Evolutionary conservation across 2,888 invertebrate genomes (phyloP).

Genomic region (Sminthurinus aureus): DNA sequence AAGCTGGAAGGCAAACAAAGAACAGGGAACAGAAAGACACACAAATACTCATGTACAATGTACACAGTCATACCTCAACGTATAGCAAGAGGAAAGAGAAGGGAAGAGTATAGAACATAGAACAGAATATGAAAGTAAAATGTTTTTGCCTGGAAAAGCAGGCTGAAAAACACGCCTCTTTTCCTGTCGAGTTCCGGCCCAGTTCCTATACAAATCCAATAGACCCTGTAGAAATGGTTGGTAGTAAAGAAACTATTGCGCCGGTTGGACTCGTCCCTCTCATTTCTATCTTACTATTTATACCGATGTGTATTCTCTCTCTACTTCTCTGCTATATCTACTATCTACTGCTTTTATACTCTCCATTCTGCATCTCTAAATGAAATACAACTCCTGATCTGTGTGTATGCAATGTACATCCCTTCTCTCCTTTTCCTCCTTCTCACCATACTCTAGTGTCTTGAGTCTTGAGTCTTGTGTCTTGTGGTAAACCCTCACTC

Average conservation of each 20-base stretch:
- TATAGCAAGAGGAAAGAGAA: too few species aligned
- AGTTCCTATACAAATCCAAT: conserved; percentile 27
- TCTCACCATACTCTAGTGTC: too few species aligned
- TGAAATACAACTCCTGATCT: too few species aligned
- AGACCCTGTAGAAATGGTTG: conserved; percentile 33
- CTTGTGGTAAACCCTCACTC: background rate
- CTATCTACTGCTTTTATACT: too few species aligned
- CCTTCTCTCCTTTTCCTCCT: conserved; percentile 10
- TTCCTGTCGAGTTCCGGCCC: conserved; percentile 29
- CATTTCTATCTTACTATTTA: background rate
- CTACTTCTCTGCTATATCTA: too few species aligned
- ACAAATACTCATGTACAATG: background rate
- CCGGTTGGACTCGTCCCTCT: conserved; percentile 17
- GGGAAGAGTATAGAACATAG: too few species aligned
- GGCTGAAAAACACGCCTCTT: conserved; percentile 26
- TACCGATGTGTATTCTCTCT: background rate
- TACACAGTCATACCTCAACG: too few species aligned
- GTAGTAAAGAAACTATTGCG: conserved; percentile 17
- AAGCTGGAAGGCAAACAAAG: background rate
- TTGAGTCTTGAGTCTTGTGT: too few species aligned
- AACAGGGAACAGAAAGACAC: conserved; percentile 8
- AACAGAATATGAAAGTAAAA: conserved; percentile 26
- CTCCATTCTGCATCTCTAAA: background rate
- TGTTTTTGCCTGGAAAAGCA: conserved; percentile 2
- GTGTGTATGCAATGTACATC: too few species aligned